Base-by-base conservation (phyloP, 2,888 invertebrate species). In the Parelbella ahira region DNA sequence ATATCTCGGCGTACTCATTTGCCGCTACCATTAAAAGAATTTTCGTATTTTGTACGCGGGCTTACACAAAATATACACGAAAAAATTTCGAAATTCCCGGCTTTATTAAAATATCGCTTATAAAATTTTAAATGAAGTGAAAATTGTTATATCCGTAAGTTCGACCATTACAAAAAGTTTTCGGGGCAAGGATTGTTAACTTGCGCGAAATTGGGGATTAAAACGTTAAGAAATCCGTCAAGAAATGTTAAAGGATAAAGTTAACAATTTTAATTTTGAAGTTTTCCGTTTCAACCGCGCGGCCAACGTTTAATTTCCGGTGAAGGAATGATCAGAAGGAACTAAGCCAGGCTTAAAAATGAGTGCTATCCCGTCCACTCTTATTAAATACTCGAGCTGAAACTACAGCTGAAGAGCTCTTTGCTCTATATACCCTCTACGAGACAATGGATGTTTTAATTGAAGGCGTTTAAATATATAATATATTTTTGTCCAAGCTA, bases 281-380 rank as follows among this genome's bases (percentile, higher is more conserved):
- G 67, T 76, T 81, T 74, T 58, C 69, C 68, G 68, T 65, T 72
- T 66, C 59, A 52, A 65, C 54, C 60, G 54, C 57, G 70, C 63
- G 65, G 71, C 73, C 4, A 72, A 66, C 70, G 77, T 81, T 81
- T 81, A 82, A 82, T 80, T 81, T 82, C 81, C 80, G 79, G 62
- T 47, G 51, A 56, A 62, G 69, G 69, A 76, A 77, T 78, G 73
- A 80, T 77, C 71, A 71, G 68, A 66, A 63, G 64, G 66, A 66
- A 72, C 70, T 77, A 66, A 72, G 63, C 60, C 60, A 56, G 63
- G 53, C 60, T 77, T 68, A 60, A 72, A 68, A 63, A 56, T 56
- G 55, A 50, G 45, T 54, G 54, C 54, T 54, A 52, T 15, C 3
- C 15, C 52, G 49, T 53, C 56, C 43, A 47, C 44, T 50, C 45